Evolutionary conservation across 2,113 vertebrate species (phyloP).

Genomic region (Parus major): DNA sequence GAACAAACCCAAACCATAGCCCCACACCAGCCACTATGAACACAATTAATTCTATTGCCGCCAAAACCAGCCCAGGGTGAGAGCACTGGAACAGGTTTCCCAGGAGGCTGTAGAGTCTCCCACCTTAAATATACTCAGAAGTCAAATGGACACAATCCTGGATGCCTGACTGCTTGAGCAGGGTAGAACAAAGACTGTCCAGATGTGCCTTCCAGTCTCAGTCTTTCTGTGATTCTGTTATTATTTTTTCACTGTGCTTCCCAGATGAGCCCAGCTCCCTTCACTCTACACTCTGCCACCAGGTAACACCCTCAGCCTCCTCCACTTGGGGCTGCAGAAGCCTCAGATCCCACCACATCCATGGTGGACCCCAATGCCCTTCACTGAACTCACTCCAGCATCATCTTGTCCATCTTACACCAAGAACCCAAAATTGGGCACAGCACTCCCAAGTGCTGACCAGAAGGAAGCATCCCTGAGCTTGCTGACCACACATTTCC

Average conservation of each 20-base stretch:
- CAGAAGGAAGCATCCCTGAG: neutral
- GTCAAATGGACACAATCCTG: accelerated
- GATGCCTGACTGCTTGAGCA: neutral
- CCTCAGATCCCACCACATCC: neutral
- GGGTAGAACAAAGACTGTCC: neutral
- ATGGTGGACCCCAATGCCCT: neutral
- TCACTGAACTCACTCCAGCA: neutral
- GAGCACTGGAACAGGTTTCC: neutral
- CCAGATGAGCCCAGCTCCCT: neutral
- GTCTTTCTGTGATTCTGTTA: neutral
- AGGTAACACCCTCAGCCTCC: neutral
- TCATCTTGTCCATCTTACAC: neutral
- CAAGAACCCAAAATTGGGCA: neutral
- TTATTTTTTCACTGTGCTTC: neutral
- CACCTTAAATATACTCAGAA: neutral
- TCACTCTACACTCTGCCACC: neutral
- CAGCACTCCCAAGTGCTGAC: neutral
- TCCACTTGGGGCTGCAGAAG: neutral
- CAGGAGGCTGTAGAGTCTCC: neutral
- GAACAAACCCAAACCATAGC: neutral
- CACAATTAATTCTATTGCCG: neutral
- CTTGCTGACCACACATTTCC: neutral
- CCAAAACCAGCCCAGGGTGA: neutral
- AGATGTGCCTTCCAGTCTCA: neutral
- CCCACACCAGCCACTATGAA: neutral